These are phyloP conservation scores for Corvus cornix DNA, from an alignment of 2,113 vertebrate genomes.

Conservation along the genomic window DNA sequence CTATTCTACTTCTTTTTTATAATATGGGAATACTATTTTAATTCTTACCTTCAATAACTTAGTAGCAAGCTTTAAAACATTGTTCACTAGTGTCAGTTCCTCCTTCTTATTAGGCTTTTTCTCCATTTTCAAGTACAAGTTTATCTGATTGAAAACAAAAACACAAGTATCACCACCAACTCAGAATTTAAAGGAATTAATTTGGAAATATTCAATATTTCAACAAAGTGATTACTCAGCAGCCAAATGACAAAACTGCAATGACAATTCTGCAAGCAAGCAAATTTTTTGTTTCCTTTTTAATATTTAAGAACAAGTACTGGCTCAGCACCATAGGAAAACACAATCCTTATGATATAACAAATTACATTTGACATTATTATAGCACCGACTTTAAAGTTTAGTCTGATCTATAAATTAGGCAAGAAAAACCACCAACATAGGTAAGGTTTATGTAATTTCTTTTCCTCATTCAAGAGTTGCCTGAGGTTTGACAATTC, in stretches of 20 bases:
- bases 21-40: not conserved
- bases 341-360: not conserved
- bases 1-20: not conserved
- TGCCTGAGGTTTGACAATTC: not conserved
- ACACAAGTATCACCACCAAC: not conserved
- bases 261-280: not conserved
- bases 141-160: constrained; percentile 83
- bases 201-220: not conserved
- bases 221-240: not conserved
- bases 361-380: not conserved
- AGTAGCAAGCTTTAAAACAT: constrained; percentile 96
- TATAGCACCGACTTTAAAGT: not conserved
- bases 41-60: constrained; percentile 92
- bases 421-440: not conserved
- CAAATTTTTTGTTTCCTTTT: not conserved
- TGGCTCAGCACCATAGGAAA: not conserved
- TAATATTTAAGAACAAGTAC: not conserved
- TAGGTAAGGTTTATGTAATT: not conserved
- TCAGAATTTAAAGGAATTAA: not conserved
- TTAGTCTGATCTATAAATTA: not conserved
- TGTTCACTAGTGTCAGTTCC: constrained; percentile 96
- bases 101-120: constrained; percentile 99
- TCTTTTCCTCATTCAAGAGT: not conserved
- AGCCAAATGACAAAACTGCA: not conserved
- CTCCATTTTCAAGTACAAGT: constrained; percentile 99